Evolutionary conservation across 2,797 vertebrate species (phyloP).

Genomic region (Sebastes variabilis): DNA sequence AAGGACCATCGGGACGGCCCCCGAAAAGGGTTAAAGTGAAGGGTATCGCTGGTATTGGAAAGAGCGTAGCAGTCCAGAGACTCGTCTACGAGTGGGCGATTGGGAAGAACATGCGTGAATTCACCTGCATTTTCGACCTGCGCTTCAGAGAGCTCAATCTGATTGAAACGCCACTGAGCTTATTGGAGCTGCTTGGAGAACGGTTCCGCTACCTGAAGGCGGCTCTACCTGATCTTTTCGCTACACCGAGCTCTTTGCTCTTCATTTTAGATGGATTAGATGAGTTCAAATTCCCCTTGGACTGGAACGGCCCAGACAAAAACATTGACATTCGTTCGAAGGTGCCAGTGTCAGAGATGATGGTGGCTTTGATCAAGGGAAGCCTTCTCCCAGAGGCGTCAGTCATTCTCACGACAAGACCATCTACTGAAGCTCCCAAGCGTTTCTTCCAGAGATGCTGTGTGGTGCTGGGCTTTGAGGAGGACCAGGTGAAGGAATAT

Average conservation of each 20-base stretch:
- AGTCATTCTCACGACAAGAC: conserved; percentile 75
- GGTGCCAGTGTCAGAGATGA: conserved; percentile 65
- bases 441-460: conserved; percentile 73
- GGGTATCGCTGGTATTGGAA: conserved; percentile 80
- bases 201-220: conserved; percentile 64
- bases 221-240: conserved; percentile 56
- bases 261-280: conserved; percentile 80
- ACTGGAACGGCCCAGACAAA: conserved; percentile 43
- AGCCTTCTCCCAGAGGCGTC: conserved; percentile 66
- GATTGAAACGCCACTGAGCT: conserved; percentile 52
- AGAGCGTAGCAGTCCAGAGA: conserved; percentile 74
- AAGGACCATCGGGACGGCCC: conserved; percentile 2
- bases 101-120: conserved; percentile 71
- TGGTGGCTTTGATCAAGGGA: conserved; percentile 71
- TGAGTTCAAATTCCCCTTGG: conserved; percentile 71
- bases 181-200: conserved; percentile 67
- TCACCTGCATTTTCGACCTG: conserved; percentile 74
- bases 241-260: conserved; percentile 54
- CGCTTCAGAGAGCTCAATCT: conserved; percentile 77
- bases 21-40: conserved; percentile 77
- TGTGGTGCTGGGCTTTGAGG: conserved; percentile 76
- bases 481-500: conserved; percentile 77
- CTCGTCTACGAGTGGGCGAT: conserved; percentile 79
- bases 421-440: conserved; percentile 64
- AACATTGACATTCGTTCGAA: conserved; percentile 34